These are phyloP conservation scores for Pocillopora verrucosa DNA, from an alignment of 64 coral and sea anemone genomes.

Conservation along the genomic window DNA sequence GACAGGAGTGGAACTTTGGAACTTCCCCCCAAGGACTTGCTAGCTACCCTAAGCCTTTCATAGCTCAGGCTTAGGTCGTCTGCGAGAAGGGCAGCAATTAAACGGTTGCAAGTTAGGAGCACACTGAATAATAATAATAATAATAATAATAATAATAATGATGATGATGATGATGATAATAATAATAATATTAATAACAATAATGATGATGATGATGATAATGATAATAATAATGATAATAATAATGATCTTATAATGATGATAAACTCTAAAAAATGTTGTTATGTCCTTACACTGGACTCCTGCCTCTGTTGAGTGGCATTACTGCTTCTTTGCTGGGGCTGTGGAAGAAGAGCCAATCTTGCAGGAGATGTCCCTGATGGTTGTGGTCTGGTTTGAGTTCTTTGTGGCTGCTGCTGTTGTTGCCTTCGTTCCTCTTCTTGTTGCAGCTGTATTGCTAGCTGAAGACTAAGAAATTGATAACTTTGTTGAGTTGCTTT, in stretches of 20 bases:
- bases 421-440: constrained; percentile 69
- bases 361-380: not conserved
- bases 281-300: not conserved
- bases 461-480: constrained; percentile 62
- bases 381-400: constrained; percentile 41
- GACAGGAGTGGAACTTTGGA: too few relatives aligned
- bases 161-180: too few relatives aligned
- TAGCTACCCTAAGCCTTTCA: too few relatives aligned
- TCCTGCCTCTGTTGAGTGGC: not conserved
- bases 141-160: too few relatives aligned
- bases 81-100: too few relatives aligned
- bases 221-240: too few relatives aligned
- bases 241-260: not conserved
- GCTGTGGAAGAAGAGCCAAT: not conserved
- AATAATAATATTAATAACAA: too few relatives aligned
- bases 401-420: constrained; percentile 54
- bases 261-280: not conserved
- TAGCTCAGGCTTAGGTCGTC: too few relatives aligned
- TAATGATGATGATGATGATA: too few relatives aligned
- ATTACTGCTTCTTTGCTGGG: constrained; percentile 15
- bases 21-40: too few relatives aligned
- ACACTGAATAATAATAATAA: too few relatives aligned
- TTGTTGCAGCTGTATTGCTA: constrained; percentile 88
- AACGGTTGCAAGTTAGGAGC: too few relatives aligned
- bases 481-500: not conserved